These are phyloP conservation scores for Sphenopsis melanotis DNA, from an alignment of 2,797 vertebrate species.

Conservation along the genomic window DNA sequence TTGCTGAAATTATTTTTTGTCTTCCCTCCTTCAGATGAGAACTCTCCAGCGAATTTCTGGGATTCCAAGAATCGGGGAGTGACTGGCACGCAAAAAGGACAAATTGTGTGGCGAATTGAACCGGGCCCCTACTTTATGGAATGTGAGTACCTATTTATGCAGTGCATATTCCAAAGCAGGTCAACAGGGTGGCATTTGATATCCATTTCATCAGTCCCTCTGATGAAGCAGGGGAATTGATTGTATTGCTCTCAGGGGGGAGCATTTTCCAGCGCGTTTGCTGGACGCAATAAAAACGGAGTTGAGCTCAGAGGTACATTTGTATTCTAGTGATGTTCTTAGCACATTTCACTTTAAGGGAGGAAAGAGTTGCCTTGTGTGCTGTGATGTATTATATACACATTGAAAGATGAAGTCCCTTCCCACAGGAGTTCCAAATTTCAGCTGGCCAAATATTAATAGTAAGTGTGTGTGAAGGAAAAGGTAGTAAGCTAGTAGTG, in stretches of 20 bases:
- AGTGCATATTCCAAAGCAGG: background rate
- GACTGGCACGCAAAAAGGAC: slow-evolving; percentile 95
- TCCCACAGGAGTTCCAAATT: background rate
- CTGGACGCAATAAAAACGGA: background rate
- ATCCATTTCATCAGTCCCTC: background rate
- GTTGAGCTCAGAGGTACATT: background rate
- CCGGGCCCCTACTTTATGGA: slow-evolving; percentile 96
- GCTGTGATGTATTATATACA: rapidly evolving
- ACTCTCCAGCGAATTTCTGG: slow-evolving; percentile 96
- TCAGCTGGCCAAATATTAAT: background rate
- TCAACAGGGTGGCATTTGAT: background rate
- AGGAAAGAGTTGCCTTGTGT: background rate
- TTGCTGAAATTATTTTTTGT: background rate
- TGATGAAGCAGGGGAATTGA: background rate
- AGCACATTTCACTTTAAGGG: background rate
- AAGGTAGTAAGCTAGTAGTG: background rate
- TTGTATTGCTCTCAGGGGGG: background rate
- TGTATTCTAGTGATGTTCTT: background rate
- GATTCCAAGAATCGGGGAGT: slow-evolving; percentile 98
- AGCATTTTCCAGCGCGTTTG: background rate
- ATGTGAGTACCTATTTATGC: slow-evolving; percentile 79
- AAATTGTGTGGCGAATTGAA: slow-evolving; percentile 97
- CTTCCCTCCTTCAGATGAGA: slow-evolving; percentile 84
- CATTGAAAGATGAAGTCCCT: background rate
- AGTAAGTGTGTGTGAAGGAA: background rate